phyloP scores from a whole-genome alignment of 2,888 invertebrate species.

The Chaitophorus viminalis region DNA sequence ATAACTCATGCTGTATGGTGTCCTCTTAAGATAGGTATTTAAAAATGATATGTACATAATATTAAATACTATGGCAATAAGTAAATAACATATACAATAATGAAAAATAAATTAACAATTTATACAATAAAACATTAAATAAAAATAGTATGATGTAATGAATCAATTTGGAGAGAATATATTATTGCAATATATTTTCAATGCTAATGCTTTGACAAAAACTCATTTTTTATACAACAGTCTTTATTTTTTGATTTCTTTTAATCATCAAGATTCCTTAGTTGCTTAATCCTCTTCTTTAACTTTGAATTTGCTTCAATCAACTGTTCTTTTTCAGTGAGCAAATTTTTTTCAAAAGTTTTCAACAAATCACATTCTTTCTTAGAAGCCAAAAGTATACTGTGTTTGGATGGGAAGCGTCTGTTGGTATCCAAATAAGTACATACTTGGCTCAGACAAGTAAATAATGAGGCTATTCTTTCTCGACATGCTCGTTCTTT shows the following conservation, averaged over 20 bases:
- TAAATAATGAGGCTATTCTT: background rate
- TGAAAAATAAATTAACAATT: background rate
- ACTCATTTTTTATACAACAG: background rate
- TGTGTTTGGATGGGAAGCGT: constrained; percentile 31
- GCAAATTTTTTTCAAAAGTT: background rate
- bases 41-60: background rate
- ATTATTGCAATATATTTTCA: background rate
- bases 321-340: constrained; percentile 2
- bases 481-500: constrained; percentile 48
- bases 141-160: background rate
- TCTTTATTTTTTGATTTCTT: background rate
- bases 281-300: background rate
- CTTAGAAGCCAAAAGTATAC: constrained; percentile 44
- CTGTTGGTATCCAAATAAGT: constrained; percentile 23
- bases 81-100: background rate
- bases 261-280: background rate
- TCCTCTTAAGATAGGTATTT: no score
- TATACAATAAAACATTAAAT: background rate
- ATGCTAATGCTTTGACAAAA: background rate
- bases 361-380: constrained; percentile 3
- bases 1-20: no score
- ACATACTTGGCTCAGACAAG: background rate
- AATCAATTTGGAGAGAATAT: background rate
- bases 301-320: background rate
- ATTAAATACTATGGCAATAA: background rate